phyloP scores from a whole-genome alignment of 2,888 invertebrate genomes.

The Ectemnius cavifrons region DNA sequence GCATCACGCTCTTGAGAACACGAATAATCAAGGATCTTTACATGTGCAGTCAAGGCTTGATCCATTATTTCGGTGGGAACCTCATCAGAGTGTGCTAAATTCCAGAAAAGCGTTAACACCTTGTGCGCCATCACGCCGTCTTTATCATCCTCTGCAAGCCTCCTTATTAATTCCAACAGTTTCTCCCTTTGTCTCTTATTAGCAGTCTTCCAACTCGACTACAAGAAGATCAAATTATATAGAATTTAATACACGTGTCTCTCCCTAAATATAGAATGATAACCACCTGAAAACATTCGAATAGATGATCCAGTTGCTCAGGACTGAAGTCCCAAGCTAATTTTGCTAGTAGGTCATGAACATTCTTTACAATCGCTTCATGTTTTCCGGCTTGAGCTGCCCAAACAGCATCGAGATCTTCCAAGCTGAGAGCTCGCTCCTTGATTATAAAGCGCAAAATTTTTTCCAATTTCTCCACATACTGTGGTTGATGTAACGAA shows the following conservation, averaged over 20 bases:
- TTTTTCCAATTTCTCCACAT: slow-evolving; percentile 98
- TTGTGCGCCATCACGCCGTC: slow-evolving; percentile 99
- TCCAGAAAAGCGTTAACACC: slow-evolving; percentile 96
- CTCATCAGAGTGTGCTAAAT: slow-evolving; percentile 96
- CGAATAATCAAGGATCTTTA: slow-evolving; percentile 98
- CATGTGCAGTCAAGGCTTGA: slow-evolving; percentile 95
- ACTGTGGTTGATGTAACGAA: slow-evolving; percentile 97
- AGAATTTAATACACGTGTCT: too few species aligned
- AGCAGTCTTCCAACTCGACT: slow-evolving; percentile 96
- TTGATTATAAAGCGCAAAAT: slow-evolving; percentile 98
- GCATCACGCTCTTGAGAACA: slow-evolving; percentile 98
- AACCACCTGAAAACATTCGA: slow-evolving; percentile 95
- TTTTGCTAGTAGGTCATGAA: slow-evolving; percentile 97
- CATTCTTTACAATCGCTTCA: slow-evolving; percentile 98
- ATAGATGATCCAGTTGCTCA: slow-evolving; percentile 97
- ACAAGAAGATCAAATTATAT: slow-evolving; percentile 57
- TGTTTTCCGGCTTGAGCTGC: slow-evolving; percentile 98
- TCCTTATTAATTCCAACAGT: slow-evolving; percentile 94
- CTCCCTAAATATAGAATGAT: slow-evolving; percentile 8
- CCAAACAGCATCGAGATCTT: slow-evolving; percentile 97
- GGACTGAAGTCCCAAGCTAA: slow-evolving; percentile 99
- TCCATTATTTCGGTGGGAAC: slow-evolving; percentile 98
- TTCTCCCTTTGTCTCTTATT: slow-evolving; percentile 97
- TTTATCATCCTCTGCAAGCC: slow-evolving; percentile 98
- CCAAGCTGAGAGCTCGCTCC: slow-evolving; percentile 91